A percentile compares a stretch with the other conserved stretches of the same genome.
phyloP scores from a whole-genome alignment of 2,888 invertebrate genomes.

The Pheosia gnoma region DNA sequence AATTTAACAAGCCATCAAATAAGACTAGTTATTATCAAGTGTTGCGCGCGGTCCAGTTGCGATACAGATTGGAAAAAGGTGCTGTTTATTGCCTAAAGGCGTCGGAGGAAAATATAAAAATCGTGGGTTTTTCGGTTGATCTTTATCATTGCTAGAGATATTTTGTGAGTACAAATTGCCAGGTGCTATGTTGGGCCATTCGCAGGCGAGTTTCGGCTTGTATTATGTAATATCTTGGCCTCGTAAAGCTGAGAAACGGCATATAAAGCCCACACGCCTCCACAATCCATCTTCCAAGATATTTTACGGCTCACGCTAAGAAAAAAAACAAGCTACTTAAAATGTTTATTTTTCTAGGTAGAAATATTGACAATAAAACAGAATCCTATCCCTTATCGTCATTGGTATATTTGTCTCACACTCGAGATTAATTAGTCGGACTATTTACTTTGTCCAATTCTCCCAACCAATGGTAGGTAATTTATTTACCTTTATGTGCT shows the following conservation, averaged over 20 bases:
- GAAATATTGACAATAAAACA: slow-evolving; percentile 11
- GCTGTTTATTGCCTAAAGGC: slow-evolving; percentile 20
- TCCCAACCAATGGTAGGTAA: background rate
- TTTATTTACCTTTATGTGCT: background rate
- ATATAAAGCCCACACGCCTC: slow-evolving; percentile 23
- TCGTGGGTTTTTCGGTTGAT: slow-evolving; percentile 26
- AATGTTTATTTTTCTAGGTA: slow-evolving; percentile 20
- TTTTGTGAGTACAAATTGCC: slow-evolving; percentile 33
- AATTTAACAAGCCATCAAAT: background rate
- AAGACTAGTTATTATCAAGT: background rate
- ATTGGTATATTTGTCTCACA: slow-evolving; percentile 7
- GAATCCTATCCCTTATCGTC: slow-evolving; percentile 13
- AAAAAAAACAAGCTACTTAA: slow-evolving; percentile 33
- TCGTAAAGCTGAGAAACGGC: slow-evolving; percentile 22
- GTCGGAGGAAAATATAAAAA: slow-evolving; percentile 23
- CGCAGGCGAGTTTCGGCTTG: slow-evolving; percentile 32
- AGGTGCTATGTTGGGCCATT: slow-evolving; percentile 44
- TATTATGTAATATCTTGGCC: slow-evolving; percentile 26
- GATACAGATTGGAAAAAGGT: slow-evolving; percentile 17
- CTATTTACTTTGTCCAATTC: background rate
- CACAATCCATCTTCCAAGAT: slow-evolving; percentile 38
- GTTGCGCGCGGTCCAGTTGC: slow-evolving; percentile 8
- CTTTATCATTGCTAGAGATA: slow-evolving; percentile 35
- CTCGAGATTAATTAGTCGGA: background rate
- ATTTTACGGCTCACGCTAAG: slow-evolving; percentile 35